These are phyloP conservation scores for Sipha maydis DNA, from an alignment of 2,888 invertebrate genomes.

Conservation along the genomic window DNA sequence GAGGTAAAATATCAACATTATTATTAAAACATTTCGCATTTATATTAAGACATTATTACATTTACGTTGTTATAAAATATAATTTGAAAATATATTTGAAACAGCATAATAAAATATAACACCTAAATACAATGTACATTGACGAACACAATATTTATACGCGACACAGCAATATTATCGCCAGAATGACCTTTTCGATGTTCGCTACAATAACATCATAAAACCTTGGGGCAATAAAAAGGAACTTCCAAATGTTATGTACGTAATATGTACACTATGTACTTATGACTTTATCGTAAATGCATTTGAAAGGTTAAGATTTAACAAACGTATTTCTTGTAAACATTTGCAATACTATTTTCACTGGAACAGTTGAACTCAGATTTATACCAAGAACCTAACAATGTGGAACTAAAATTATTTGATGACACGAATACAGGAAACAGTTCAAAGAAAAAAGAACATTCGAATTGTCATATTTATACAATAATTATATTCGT, in stretches of 20 bases:
- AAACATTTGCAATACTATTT: neutral
- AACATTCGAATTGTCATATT: neutral
- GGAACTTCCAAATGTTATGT: neutral
- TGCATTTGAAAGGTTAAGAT: neutral
- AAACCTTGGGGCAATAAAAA: constrained; percentile 14
- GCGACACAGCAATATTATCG: neutral
- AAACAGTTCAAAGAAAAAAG: neutral
- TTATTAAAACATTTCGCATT: neutral
- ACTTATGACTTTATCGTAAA: neutral
- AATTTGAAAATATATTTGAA: neutral
- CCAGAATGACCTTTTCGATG: constrained; percentile 2
- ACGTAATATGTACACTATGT: neutral
- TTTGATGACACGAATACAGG: neutral
- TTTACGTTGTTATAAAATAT: neutral
- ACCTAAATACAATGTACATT: neutral
- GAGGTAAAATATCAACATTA: neutral
- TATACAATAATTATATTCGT: neutral
- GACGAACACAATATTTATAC: constrained; percentile 19
- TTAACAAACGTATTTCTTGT: neutral
- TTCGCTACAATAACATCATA: constrained; percentile 34
- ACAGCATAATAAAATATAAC: neutral
- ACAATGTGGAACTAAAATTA: neutral
- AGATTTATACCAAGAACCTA: neutral
- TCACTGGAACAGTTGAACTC: neutral
- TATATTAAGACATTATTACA: neutral